Base-by-base conservation (phyloP, 2,888 invertebrate species). In the Alviniconcha strummeri region DNA sequence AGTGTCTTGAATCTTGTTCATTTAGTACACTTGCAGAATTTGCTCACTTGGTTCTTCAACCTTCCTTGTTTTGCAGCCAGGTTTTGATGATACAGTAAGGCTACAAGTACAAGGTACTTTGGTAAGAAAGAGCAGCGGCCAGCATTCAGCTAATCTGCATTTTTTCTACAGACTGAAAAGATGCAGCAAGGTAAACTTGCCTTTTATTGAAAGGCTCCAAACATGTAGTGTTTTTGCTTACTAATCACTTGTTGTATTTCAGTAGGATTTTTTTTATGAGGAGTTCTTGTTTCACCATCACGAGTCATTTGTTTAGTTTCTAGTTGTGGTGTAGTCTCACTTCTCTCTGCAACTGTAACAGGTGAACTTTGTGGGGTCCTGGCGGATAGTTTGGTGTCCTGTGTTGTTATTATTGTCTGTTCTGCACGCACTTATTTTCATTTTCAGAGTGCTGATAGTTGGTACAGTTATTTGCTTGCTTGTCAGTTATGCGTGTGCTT, bases 41-140 rank as follows among this genome's bases (percentile, higher is more conserved):
- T 72, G 69, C 64, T 64, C 36, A 78, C 57, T 11, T 19, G 55
- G n/a, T 19, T 17, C 60, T 77, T 64, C 64, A 60, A 78, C 60
- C 78, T 78, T 78, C 19, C 78, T n/a, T 60, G 60, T 78, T 78
- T 78, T 78, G 56, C 78, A 78, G 78, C 75, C 17, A 75, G 75
- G 75, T 75, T 52, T 55, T 36, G 36, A 72, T 72, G 72, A 72
- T 72, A 72, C 72, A 72, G 72, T 72, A 72, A 72, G 52, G 36
- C 72, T 9, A 52, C 72, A 55, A 54, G 75, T 11, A 15, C 75
- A 54, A 75, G 75, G 75, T 55, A 55, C 75, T 75, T 75, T 75
- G 75, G 75, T 64, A 64, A 64, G n/a, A 64, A 78, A 78, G 78
- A 57, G 64, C 36, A 78, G 78, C 36, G 52, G 57, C 76, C 76